phyloP scores from a whole-genome alignment of 2,888 invertebrate genomes.

The Megalurothrips usitatus region DNA sequence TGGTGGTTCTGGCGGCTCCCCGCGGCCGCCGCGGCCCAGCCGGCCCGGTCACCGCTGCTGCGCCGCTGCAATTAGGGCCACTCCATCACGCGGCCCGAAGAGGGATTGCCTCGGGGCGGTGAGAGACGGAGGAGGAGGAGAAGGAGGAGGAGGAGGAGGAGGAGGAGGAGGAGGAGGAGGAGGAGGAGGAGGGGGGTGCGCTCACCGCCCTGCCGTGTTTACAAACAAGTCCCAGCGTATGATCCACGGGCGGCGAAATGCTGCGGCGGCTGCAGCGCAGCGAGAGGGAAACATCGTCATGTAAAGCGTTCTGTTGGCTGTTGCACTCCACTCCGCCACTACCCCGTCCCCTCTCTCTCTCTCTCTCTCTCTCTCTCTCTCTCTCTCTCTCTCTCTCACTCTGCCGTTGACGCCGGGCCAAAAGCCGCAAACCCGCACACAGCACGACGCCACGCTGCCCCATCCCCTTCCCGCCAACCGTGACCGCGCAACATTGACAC shows the following conservation, averaged over 20 bases:
- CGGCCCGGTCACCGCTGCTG: background rate
- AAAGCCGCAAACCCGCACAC: too few species aligned
- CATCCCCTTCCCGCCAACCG: too few species aligned
- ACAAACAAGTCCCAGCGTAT: background rate
- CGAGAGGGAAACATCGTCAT: background rate
- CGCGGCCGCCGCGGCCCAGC: background rate
- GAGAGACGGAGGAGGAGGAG: background rate
- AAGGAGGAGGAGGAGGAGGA: too few species aligned
- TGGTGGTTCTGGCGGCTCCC: background rate
- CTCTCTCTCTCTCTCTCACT: too few species aligned
- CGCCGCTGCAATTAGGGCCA: background rate
- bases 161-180: background rate
- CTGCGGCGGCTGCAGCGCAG: background rate
- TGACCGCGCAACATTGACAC: background rate
- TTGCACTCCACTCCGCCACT: too few species aligned
- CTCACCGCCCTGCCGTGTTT: background rate
- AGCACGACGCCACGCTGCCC: too few species aligned
- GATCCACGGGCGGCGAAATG: background rate
- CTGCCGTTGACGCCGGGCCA: background rate
- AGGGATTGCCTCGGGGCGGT: background rate
- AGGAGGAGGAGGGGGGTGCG: background rate
- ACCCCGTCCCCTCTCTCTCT: background rate
- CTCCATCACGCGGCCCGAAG: background rate
- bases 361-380: too few species aligned
- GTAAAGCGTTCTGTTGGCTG: background rate